phyloP scores from a whole-genome alignment of 2,888 invertebrate species.

The Anagyrus pseudococci region DNA sequence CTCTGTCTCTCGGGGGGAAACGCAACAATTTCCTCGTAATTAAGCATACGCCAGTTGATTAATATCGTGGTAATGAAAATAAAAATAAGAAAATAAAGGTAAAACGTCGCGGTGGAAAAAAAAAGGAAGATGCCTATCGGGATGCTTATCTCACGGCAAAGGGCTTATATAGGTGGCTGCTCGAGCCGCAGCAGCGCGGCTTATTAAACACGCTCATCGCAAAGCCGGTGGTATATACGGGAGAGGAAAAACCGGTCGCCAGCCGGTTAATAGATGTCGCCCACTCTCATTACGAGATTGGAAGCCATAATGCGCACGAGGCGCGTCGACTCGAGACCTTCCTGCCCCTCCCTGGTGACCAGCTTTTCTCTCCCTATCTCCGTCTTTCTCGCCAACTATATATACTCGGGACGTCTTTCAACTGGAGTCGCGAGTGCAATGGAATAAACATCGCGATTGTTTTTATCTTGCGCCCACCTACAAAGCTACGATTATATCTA shows the following conservation, averaged over 20 bases:
- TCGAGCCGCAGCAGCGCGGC: constrained; percentile 1
- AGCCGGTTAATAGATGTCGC: constrained; percentile 35
- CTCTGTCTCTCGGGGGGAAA: constrained; percentile 27
- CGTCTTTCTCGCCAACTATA: too few species aligned
- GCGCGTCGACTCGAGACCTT: background rate
- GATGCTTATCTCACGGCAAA: constrained; percentile 29
- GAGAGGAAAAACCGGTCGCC: constrained; percentile 36
- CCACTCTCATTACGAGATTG: constrained; percentile 36
- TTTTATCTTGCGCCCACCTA: too few species aligned
- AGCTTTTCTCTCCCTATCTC: too few species aligned
- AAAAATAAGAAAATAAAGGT: too few species aligned
- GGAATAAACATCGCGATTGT: too few species aligned
- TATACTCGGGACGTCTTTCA: too few species aligned
- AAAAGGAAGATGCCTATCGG: constrained; percentile 30
- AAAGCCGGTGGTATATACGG: background rate
- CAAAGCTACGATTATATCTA: too few species aligned
- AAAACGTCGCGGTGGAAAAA: constrained; percentile 12
- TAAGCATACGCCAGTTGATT: constrained; percentile 22
- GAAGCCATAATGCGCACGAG: constrained; percentile 22
- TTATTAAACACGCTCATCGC: constrained; percentile 11
- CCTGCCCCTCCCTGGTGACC: too few species aligned
- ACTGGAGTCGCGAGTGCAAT: too few species aligned
- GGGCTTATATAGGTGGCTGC: background rate
- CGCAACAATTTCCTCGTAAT: constrained; percentile 34
- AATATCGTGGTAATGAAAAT: constrained; percentile 38